phyloP scores from a whole-genome alignment of 2,797 vertebrate species.

The Coilia nasus region DNA sequence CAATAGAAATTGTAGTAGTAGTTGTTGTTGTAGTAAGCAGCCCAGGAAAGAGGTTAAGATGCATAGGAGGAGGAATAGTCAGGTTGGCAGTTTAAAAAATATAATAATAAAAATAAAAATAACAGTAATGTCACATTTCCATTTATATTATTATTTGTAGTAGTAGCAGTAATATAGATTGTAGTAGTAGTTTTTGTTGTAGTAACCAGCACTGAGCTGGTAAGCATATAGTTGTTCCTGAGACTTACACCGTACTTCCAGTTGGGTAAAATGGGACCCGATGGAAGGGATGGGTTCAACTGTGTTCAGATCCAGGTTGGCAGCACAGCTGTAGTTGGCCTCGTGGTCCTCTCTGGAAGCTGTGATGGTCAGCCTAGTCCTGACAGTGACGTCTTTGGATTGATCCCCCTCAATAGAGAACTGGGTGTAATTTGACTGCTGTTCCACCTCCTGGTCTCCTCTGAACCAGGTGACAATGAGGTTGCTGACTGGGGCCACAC shows the following conservation, averaged over 20 bases:
- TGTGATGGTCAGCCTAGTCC: background rate
- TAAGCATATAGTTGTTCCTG: background rate
- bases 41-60: no score
- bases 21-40: no score
- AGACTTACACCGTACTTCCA: background rate
- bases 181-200: no score
- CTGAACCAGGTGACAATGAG: constrained; percentile 64
- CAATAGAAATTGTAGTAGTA: no score
- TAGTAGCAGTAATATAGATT: no score
- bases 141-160: no score
- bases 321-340: background rate
- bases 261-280: background rate
- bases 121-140: no score
- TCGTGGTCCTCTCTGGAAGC: background rate
- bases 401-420: background rate
- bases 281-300: background rate
- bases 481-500: constrained; percentile 55
- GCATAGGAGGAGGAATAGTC: no score
- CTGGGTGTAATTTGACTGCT: background rate
- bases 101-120: no score
- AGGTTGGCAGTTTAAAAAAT: no score
- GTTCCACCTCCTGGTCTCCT: constrained; percentile 40
- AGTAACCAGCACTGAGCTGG: no score
- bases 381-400: background rate
- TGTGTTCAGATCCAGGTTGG: background rate